Evolutionary conservation across 2,797 vertebrate genomes (phyloP), one percentile per base, ranked within the genome.

Genomic region (Centroberyx gerrardi): DNA sequence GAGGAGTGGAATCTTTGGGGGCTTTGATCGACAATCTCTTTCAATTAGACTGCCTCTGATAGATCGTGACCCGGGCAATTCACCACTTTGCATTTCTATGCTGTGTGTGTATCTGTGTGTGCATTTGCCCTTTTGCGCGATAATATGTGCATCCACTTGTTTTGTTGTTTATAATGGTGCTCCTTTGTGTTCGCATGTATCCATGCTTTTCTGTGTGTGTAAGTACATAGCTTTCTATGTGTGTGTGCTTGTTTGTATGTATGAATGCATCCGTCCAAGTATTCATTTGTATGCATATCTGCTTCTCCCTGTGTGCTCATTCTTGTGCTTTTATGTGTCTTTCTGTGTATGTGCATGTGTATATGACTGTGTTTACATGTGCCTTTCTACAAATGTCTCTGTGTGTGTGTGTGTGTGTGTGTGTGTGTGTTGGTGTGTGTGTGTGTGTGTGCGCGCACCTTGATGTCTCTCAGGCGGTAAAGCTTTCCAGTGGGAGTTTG

Each of bases 401-500:
- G 36, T 65, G 49, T 58, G 49, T 38, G 38, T 40, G 33, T 51
- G 33, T 17, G 6, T 48, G 29, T 59, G 1, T 84, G 44, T 84
- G n/a, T 72, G 51, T 40, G 2, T 85, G 44, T 84, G n/a, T 48
- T 33, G 5, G n/a, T 65, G 28, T 46, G 17, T 40, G 42, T 18
- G 40, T 52, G 22, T 63, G 14, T 76, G 9, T 59, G 29, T 71
- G 44, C 61, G 1, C 84, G 44, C 83, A 17, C 72, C 51, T 42
- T 44, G 7, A 10, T 82, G 7, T 88, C 80, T 93, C 80, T 18
- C 75, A 99, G 98, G 94, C 80, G 94, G 95, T 72, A 97, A 95
- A 94, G 72, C 85, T 52, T 93, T 98, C 84, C 97, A 98, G 58
- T 99, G 97, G 98, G 97, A 99, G 88, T 98, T 96, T 86, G 96